Conservation (phyloP, 1,140 invertebrate species). For the Ceratina japonica region DNA sequence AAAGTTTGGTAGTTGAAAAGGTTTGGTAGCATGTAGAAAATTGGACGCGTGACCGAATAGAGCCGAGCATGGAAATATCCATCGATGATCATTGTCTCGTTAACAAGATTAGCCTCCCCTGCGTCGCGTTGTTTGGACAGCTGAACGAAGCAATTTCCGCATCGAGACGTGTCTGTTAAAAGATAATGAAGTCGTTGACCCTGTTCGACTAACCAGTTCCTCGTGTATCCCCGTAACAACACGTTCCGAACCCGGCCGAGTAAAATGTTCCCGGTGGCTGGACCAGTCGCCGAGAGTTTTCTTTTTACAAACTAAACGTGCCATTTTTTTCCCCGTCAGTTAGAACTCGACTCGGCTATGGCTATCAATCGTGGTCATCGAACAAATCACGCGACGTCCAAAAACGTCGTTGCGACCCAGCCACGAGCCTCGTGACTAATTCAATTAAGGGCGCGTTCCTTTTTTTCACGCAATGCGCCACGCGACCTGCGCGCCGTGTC, state of each 20-base stretch:
- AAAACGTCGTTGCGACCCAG: background rate
- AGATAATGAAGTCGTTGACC: conserved; percentile 40
- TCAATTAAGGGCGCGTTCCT: conserved; percentile 34
- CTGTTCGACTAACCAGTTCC: conserved; percentile 4
- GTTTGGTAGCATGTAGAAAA: background rate
- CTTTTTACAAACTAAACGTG: background rate
- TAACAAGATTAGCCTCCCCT: conserved; percentile 29
- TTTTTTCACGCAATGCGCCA: conserved; percentile 53
- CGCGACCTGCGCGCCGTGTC: conserved; percentile 29
- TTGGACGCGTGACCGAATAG: background rate
- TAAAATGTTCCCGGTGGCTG: no score
- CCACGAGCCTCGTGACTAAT: conserved; percentile 28
- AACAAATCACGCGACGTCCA: background rate
- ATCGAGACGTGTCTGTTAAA: conserved; percentile 7
- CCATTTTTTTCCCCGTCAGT: no score
- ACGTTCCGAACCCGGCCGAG: no score
- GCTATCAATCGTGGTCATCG: background rate
- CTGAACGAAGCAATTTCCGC: conserved; percentile 38
- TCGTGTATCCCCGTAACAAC: background rate
- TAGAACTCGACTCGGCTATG: no score
- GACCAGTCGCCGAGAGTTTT: background rate
- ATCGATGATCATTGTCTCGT: conserved; percentile 29
- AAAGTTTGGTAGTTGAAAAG: background rate
- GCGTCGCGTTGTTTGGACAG: conserved; percentile 22
- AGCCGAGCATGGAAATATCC: background rate